Evolutionary conservation across 1,140 invertebrate species (phyloP).

Genomic region (Cydia splendana): DNA sequence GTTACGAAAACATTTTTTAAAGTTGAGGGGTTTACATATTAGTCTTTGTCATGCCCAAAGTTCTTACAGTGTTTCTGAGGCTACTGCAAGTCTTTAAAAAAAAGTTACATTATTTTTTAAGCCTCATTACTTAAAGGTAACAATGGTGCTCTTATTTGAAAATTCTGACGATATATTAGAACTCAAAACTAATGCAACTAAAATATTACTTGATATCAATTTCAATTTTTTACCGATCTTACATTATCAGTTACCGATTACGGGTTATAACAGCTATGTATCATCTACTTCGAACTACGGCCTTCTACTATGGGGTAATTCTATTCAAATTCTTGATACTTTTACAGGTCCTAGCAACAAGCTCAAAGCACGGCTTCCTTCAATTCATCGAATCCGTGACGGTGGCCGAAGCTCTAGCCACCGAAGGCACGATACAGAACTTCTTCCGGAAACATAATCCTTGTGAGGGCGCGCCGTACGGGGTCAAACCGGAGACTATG

Average conservation of each 20-base stretch:
- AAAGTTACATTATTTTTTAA: too few relatives aligned
- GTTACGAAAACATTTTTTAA: neutral
- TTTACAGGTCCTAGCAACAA: conserved; percentile 87
- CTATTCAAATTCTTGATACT: neutral
- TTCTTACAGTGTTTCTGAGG: too few relatives aligned
- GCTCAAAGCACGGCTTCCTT: conserved; percentile 97
- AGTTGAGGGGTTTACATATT: too few relatives aligned
- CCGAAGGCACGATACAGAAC: conserved; percentile 93
- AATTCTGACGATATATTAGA: too few relatives aligned
- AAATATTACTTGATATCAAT: neutral
- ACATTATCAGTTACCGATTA: neutral
- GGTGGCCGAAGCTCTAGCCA: conserved; percentile 93
- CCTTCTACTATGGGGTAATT: neutral
- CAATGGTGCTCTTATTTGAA: too few relatives aligned
- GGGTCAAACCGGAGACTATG: conserved; percentile 96
- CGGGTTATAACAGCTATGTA: neutral
- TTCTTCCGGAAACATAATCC: conserved; percentile 96
- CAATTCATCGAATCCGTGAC: conserved; percentile 98
- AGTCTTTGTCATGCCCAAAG: too few relatives aligned
- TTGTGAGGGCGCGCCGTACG: conserved; percentile 92
- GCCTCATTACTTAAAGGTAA: too few relatives aligned
- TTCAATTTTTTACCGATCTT: neutral
- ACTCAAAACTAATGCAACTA: too few relatives aligned
- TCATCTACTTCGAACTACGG: neutral
- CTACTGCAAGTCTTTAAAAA: too few relatives aligned